These are phyloP conservation scores for Enchytraeus crypticus DNA, from an alignment of 2,888 invertebrate genomes.

Conservation along the genomic window DNA sequence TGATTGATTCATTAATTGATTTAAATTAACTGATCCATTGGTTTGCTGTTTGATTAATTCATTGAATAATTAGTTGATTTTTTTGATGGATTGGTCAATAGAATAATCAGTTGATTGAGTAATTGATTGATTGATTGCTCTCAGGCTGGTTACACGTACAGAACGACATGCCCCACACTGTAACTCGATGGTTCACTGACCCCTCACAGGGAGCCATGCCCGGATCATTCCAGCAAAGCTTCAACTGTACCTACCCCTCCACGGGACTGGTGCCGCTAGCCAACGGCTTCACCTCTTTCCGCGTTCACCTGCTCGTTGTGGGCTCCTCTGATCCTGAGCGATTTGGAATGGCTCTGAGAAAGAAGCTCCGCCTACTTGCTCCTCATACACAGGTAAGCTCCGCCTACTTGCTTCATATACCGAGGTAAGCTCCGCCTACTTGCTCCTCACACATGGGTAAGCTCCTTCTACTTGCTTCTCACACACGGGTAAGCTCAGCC, in stretches of 20 bases:
- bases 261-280: slow-evolving; percentile 1
- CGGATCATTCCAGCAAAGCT: slow-evolving; percentile 21
- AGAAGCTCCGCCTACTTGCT: slow-evolving; percentile 22
- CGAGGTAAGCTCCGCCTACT: slow-evolving; percentile 20
- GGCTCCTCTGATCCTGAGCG: slow-evolving; percentile 22
- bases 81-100: too few species aligned
- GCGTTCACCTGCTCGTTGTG: slow-evolving; percentile 21
- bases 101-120: too few species aligned
- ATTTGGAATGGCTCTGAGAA: slow-evolving; percentile 15
- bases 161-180: slow-evolving; percentile 21
- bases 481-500: slow-evolving; percentile 15
- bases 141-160: slow-evolving; percentile 21
- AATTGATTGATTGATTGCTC: background rate
- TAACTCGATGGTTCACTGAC: slow-evolving; percentile 19
- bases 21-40: too few species aligned
- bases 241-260: slow-evolving; percentile 21
- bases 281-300: slow-evolving; percentile 18
- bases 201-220: slow-evolving; percentile 18
- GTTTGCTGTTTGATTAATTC: too few species aligned
- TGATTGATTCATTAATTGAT: too few species aligned
- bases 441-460: slow-evolving; percentile 25
- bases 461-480: too few species aligned
- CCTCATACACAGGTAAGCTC: slow-evolving; percentile 25
- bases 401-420: too few species aligned
- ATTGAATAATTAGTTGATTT: too few species aligned